A percentile compares a stretch with the other conserved stretches of the same genome.
These are phyloP conservation scores for Nomada hirtipes DNA, from an alignment of 2,888 invertebrate genomes.

Conservation along the genomic window DNA sequence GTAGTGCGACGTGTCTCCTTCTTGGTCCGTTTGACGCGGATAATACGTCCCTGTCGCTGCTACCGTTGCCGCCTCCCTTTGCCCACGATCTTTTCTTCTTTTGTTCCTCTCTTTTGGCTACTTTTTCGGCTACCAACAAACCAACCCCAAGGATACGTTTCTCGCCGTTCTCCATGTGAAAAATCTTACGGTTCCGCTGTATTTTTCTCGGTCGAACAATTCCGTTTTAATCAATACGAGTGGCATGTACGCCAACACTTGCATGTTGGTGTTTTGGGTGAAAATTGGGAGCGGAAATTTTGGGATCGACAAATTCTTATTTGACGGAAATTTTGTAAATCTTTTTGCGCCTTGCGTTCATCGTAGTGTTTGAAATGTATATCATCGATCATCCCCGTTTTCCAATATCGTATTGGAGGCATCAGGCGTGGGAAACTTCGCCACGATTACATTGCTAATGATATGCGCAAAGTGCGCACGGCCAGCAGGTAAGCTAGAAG, in stretches of 20 bases:
- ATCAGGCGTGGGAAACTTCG: background rate
- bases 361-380: background rate
- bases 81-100: constrained; percentile 20
- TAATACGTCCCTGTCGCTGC: constrained; percentile 26
- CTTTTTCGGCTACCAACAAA: constrained; percentile 22
- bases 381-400: background rate
- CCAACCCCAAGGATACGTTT: constrained; percentile 31
- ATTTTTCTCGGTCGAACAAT: constrained; percentile 1
- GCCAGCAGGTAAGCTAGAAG: constrained; percentile 68
- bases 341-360: too few relatives aligned
- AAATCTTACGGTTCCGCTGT: constrained; percentile 21
- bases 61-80: constrained; percentile 47
- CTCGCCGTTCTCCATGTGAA: constrained; percentile 31
- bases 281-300: too few relatives aligned
- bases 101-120: constrained; percentile 35
- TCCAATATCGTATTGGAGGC: background rate
- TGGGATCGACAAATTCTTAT: too few relatives aligned
- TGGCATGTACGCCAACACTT: background rate
- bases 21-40: constrained; percentile 21
- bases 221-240: background rate
- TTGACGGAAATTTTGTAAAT: too few relatives aligned
- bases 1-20: constrained; percentile 39
- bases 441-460: constrained; percentile 56
- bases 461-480: constrained; percentile 47
- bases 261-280: too few relatives aligned